Percentiles rank a stretch among this genome's conserved stretches.
phyloP scores from a whole-genome alignment of 2,797 vertebrate genomes.

The Manis pentadactyla region DNA sequence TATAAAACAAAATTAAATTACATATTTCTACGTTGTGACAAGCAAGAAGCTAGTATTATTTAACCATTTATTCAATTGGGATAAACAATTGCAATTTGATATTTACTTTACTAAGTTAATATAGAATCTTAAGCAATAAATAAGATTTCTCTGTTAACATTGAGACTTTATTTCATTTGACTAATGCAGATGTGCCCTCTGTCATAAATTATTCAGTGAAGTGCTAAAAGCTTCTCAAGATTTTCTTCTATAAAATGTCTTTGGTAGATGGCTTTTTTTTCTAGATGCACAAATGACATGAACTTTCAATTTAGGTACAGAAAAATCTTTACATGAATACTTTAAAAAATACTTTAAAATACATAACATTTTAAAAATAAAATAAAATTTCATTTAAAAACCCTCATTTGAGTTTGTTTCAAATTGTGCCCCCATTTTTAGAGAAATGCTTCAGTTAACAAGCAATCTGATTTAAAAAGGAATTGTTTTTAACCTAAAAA shows the following conservation, averaged over 20 bases:
- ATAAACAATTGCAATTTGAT: background rate
- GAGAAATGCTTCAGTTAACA: background rate
- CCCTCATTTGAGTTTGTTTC: background rate
- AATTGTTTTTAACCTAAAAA: background rate
- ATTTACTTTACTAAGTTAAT: background rate
- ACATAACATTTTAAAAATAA: background rate
- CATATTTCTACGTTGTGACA: background rate
- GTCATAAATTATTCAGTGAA: constrained; percentile 36
- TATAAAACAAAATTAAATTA: background rate
- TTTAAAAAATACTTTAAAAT: constrained; percentile 12
- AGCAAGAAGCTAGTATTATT: background rate
- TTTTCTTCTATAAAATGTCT: background rate
- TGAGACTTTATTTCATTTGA: constrained; percentile 36
- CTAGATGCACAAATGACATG: background rate
- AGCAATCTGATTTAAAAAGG: background rate
- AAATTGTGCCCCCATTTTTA: background rate
- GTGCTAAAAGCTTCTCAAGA: background rate
- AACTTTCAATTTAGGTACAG: background rate
- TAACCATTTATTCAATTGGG: background rate
- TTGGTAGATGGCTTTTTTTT: background rate
- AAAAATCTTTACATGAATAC: background rate
- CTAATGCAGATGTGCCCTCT: background rate
- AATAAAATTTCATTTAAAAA: background rate
- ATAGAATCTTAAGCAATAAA: background rate
- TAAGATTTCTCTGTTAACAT: constrained; percentile 29